Conservation (phyloP, 2,113 vertebrate species). For the Cephalopholis sonnerati region DNA sequence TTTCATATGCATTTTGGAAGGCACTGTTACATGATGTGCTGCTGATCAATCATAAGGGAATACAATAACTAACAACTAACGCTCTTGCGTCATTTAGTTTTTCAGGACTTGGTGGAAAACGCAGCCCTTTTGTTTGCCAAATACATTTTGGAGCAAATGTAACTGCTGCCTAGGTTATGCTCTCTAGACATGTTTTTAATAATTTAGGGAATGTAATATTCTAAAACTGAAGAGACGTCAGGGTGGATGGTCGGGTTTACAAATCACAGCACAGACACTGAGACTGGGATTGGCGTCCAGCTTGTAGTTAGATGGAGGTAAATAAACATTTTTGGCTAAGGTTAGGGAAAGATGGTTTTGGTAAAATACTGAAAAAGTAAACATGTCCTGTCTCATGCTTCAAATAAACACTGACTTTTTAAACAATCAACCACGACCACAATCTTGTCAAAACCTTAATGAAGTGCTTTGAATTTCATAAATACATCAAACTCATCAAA, state of each 20-base stretch:
- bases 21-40: background rate
- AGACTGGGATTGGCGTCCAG: background rate
- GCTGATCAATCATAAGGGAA: background rate
- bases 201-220: background rate
- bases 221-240: background rate
- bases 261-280: background rate
- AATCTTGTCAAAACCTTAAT: background rate
- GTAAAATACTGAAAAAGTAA: background rate
- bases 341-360: background rate
- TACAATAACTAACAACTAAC: background rate
- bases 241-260: background rate
- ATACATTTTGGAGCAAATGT: background rate
- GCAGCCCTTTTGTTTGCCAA: background rate
- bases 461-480: background rate
- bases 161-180: background rate
- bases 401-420: background rate
- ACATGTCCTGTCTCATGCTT: background rate
- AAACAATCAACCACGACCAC: constrained; percentile 2
- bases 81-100: background rate
- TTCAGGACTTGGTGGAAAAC: background rate
- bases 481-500: background rate
- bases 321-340: no score
- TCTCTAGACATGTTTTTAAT: background rate
- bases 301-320: no score
- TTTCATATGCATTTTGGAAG: background rate